phyloP scores from a whole-genome alignment of 2,888 invertebrate genomes.

The Orchesellides sinensis region DNA sequence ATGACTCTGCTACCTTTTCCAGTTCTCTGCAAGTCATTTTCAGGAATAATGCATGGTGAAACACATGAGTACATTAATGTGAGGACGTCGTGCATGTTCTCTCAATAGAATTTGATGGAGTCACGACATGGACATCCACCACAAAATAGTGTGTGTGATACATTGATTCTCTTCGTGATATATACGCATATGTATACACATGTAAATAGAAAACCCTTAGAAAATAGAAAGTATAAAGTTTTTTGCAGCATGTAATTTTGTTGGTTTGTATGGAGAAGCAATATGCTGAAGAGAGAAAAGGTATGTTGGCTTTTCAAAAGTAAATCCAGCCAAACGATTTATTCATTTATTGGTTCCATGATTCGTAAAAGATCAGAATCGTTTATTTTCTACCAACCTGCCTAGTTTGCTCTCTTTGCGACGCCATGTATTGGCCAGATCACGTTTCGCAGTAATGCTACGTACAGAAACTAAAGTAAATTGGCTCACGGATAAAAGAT shows the following conservation, averaged over 20 bases:
- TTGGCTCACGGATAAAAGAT: too few species aligned
- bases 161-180: background rate
- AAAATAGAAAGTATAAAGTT: background rate
- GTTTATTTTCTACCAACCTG: too few species aligned
- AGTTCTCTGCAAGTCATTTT: conserved; percentile 1
- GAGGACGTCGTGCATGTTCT: conserved; percentile 21
- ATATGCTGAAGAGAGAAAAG: background rate
- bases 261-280: background rate
- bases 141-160: background rate
- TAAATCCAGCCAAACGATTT: background rate
- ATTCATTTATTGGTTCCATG: conserved; percentile 26
- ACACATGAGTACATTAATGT: conserved; percentile 30
- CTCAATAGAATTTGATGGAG: conserved; percentile 42
- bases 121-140: conserved; percentile 19
- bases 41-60: conserved; percentile 1
- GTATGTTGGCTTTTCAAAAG: background rate
- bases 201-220: background rate
- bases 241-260: conserved; percentile 8
- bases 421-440: too few species aligned
- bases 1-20: background rate
- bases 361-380: conserved; percentile 35
- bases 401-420: too few species aligned
- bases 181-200: background rate
- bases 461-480: too few species aligned
- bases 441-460: too few species aligned